These are phyloP conservation scores for Cyclura pinguis DNA, from an alignment of 2,797 vertebrate genomes.

Conservation along the genomic window DNA sequence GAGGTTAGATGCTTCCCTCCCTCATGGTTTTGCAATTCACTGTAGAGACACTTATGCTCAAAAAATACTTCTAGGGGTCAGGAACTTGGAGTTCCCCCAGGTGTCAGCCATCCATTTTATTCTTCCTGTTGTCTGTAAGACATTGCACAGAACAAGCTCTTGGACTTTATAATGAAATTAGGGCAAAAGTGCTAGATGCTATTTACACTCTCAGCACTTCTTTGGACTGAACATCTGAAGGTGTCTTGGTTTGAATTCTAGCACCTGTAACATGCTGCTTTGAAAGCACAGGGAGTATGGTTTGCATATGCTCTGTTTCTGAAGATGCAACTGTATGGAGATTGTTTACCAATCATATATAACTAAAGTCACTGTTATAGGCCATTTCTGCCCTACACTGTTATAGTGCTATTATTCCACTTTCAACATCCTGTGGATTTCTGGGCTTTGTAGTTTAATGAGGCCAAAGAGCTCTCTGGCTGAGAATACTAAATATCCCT, in stretches of 20 bases:
- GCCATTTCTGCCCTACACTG: too few species aligned
- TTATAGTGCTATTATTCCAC: too few species aligned
- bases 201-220: background rate
- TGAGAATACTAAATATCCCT: too few species aligned
- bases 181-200: background rate
- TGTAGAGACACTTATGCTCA: background rate
- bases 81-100: constrained; percentile 9
- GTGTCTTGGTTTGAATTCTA: too few species aligned
- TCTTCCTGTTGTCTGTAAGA: background rate
- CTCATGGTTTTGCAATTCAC: constrained; percentile 26
- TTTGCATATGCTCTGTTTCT: background rate
- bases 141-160: background rate
- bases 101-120: constrained; percentile 53
- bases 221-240: background rate
- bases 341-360: background rate
- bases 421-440: too few species aligned
- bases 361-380: background rate
- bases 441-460: too few species aligned
- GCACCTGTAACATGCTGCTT: background rate
- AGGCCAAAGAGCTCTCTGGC: too few species aligned
- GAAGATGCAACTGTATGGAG: background rate
- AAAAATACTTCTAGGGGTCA: background rate
- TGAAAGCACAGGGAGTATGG: background rate
- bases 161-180: background rate
- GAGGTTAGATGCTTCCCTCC: constrained; percentile 50